Percentiles rank a stretch among this genome's conserved stretches.
phyloP scores from a whole-genome alignment of 2,113 vertebrate genomes.

The Sinocyclocheilus anophthalmus region DNA sequence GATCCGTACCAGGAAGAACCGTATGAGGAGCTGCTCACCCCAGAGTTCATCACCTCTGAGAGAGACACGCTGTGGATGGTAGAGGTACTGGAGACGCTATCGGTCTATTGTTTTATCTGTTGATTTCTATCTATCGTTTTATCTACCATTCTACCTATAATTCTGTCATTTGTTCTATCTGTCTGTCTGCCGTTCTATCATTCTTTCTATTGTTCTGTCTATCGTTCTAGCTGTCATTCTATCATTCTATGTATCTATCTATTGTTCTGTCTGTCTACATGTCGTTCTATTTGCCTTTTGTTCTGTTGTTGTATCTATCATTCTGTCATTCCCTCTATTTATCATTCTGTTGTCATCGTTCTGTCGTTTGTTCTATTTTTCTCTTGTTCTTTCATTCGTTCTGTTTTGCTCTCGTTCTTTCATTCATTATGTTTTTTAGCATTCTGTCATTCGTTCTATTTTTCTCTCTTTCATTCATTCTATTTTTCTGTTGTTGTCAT shows the following conservation, averaged over 20 bases:
- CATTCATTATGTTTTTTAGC: not conserved
- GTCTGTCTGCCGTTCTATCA: not conserved
- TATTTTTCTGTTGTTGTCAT: not conserved
- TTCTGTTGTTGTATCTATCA: not conserved
- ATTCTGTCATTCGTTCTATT: not conserved
- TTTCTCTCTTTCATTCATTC: not conserved
- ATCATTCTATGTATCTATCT: not conserved
- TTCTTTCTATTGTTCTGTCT: too few species aligned
- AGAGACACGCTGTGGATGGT: slow-evolving; percentile 78
- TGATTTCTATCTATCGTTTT: not conserved
- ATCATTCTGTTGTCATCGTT: not conserved
- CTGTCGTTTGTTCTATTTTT: not conserved
- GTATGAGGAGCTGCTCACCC: slow-evolving; percentile 79
- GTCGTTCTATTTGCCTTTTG: too few species aligned
- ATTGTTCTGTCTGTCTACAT: not conserved
- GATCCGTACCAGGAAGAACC: slow-evolving; percentile 79
- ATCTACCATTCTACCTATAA: not conserved
- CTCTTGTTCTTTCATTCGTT: too few species aligned
- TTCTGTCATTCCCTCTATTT: not conserved
- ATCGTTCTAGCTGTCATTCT: not conserved
- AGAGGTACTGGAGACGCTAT: slow-evolving; percentile 66
- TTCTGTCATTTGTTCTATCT: not conserved
- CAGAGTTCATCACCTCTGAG: slow-evolving; percentile 77
- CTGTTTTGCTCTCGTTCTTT: too few species aligned
- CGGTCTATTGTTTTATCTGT: not conserved